phyloP scores from a whole-genome alignment of 2,113 vertebrate genomes.

The Delphinus delphis region DNA sequence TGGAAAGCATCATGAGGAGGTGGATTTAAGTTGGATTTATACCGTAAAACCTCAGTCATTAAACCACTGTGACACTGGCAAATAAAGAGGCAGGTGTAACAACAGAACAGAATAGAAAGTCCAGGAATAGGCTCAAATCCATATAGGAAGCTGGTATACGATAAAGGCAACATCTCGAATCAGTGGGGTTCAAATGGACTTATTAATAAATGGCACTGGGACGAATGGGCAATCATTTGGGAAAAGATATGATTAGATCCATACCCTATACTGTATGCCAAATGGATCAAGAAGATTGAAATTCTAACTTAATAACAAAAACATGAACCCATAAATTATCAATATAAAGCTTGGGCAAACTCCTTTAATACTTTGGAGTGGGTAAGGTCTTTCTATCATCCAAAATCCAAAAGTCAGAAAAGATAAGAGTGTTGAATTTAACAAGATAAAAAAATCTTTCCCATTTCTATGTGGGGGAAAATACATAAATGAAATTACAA shows the following conservation, averaged over 20 bases:
- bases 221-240: neutral
- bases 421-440: neutral
- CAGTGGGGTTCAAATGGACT: neutral
- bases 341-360: neutral
- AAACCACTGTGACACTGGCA: neutral
- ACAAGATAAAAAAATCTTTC: neutral
- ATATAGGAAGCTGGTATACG: neutral
- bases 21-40: neutral
- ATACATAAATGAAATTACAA: neutral
- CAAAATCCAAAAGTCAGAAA: conserved; percentile 10
- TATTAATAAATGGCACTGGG: neutral
- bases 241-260: neutral
- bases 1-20: neutral
- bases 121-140: neutral
- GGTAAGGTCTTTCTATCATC: neutral
- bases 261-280: neutral
- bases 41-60: neutral
- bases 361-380: neutral
- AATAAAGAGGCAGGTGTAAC: neutral
- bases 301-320: neutral
- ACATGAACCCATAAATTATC: neutral
- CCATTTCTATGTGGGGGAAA: neutral
- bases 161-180: neutral
- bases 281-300: neutral
- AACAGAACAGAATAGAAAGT: neutral